Base-by-base conservation (phyloP, 2,113 vertebrate genomes). In the Toxostoma redivivum region DNA sequence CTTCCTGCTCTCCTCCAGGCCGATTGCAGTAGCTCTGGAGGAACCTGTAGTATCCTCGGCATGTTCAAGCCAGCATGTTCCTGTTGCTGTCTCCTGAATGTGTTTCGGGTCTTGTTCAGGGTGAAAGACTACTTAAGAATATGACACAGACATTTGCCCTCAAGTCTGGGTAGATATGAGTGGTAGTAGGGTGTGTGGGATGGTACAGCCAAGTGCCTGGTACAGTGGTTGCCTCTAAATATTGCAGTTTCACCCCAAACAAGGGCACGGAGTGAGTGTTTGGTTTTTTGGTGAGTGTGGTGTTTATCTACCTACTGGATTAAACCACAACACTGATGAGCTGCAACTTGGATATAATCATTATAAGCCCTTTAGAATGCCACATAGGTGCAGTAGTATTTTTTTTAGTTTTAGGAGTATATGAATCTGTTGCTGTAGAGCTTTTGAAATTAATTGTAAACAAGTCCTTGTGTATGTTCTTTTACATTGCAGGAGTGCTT, bases 101-200 rank as follows among this genome's bases (percentile, higher is more conserved):
- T 7, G 8, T 50, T 56, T 74, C 27, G 22, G 20, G 23, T 56
- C 42, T 50, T 73, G 12, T 53, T 67, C 33, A 37, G 47, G 31
- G 22, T 6, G 21, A 50, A 74, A 54, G 28, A 8, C 48, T 54
- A 1, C 38, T 56, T 33, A 19, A 69, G 61, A 15, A 25, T 25
- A 30, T 27, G 37, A 44, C 23, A 28, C 11, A 48, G 60, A 42
- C 31, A 33, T 37, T 21, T 62, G 6, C 15, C 23, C 9, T 37
- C 1, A 2, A 13, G 16, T n/a, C 25, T 2, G 1, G 23, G 27
- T 61, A 37, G 25, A n/a, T 54, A 3, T 25, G 47, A 47, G 31
- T 42, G 35, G 6, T 40, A 24, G 35, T 19, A 37, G 89, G 15
- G 14, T 42, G 27, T 61, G 33, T 48, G 61, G 15, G 47, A 12